These are phyloP conservation scores for Clistopyga incitator DNA, from an alignment of 2,888 invertebrate species.

Conservation along the genomic window DNA sequence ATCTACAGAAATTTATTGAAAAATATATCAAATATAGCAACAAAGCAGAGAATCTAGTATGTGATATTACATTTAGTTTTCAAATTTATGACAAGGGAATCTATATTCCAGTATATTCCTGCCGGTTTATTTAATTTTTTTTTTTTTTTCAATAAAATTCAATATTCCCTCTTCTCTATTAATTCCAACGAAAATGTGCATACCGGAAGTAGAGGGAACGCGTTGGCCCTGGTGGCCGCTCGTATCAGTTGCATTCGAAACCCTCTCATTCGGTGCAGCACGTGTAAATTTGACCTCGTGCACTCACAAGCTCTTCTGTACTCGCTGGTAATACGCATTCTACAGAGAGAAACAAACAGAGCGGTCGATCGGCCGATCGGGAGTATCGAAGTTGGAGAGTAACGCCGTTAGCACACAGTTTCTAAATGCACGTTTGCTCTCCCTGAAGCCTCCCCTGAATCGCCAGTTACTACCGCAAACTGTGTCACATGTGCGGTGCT, in stretches of 20 bases:
- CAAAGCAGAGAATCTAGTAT: not conserved
- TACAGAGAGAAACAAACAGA: conserved; percentile 46
- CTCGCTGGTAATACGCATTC: conserved; percentile 14
- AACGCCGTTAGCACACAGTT: not conserved
- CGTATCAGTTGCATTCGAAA: conserved; percentile 20
- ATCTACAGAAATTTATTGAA: no score
- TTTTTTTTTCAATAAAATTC: not conserved
- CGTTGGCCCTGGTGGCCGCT: not conserved
- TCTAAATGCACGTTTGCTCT: not conserved
- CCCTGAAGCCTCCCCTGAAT: not conserved
- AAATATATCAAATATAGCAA: not conserved
- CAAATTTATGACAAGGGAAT: not conserved
- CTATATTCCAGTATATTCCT: not conserved
- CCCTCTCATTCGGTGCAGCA: conserved; percentile 8
- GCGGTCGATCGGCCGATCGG: conserved; percentile 40
- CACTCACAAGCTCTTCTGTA: not conserved
- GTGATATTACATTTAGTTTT: not conserved
- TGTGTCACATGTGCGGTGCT: not conserved
- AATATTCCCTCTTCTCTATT: not conserved
- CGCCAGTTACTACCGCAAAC: not conserved
- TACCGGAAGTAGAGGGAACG: not conserved
- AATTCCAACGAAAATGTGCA: not conserved
- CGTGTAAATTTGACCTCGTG: conserved; percentile 37
- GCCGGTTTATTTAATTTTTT: not conserved
- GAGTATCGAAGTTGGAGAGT: conserved; percentile 34